Evolutionary conservation across 2,797 vertebrate genomes (phyloP).

Genomic region (Pantherophis alleghaniensis): DNA sequence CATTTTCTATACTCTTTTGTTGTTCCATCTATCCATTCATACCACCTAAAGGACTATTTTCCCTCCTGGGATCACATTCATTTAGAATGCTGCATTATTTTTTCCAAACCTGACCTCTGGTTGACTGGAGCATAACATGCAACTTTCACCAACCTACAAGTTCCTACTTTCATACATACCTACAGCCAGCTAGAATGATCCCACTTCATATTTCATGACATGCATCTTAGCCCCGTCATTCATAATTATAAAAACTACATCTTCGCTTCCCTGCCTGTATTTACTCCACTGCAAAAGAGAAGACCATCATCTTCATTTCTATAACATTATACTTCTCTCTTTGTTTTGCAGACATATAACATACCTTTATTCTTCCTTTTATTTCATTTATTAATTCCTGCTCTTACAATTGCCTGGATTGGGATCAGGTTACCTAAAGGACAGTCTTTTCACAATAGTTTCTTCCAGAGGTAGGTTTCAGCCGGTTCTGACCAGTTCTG

Average conservation of each 20-base stretch:
- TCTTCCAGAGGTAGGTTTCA: neutral
- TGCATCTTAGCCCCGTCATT: neutral
- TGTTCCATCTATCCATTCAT: neutral
- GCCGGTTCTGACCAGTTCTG: no score
- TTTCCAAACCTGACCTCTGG: neutral
- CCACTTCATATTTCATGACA: neutral
- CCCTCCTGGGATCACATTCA: neutral
- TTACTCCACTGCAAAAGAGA: neutral
- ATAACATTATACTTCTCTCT: neutral
- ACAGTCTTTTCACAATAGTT: no score
- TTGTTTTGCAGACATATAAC: neutral
- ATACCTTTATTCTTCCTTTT: neutral
- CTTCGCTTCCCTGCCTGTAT: neutral
- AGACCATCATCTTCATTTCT: neutral
- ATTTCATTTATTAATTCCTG: neutral
- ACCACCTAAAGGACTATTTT: neutral
- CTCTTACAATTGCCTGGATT: neutral
- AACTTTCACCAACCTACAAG: neutral
- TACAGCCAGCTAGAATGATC: neutral
- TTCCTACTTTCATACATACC: neutral
- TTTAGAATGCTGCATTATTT: neutral
- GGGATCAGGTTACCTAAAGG: neutral
- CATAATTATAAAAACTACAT: neutral
- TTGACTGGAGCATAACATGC: neutral
- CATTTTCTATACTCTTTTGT: neutral